phyloP scores from a whole-genome alignment of 2,797 vertebrate species.

The Darevskia mixta region DNA sequence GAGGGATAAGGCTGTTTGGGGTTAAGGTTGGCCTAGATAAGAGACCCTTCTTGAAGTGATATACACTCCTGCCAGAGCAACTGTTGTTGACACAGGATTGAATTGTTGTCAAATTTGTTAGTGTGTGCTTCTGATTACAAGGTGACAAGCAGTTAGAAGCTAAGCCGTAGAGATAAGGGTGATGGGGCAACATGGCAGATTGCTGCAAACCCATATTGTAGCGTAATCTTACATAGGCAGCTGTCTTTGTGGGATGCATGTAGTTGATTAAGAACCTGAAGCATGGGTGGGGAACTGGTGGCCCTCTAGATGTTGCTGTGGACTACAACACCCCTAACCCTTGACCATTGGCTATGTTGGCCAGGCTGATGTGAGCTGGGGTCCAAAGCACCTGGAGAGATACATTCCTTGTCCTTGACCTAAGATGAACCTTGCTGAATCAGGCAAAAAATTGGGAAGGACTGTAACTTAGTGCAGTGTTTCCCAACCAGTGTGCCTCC shows the following conservation, averaged over 20 bases:
- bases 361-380: not conserved
- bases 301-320: not conserved
- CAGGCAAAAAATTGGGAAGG: too few relatives aligned
- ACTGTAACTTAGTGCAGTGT: too few relatives aligned
- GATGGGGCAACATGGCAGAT: not conserved
- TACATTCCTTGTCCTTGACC: too few relatives aligned
- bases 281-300: not conserved
- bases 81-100: not conserved
- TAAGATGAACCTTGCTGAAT: too few relatives aligned
- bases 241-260: not conserved
- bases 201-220: not conserved
- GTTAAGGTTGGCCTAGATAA: not conserved
- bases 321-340: not conserved
- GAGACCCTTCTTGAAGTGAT: not conserved
- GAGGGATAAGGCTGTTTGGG: not conserved
- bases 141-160: not conserved
- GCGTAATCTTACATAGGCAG: not conserved
- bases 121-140: not conserved
- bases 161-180: not conserved
- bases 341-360: not conserved
- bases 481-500: too few relatives aligned
- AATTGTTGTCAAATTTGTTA: not conserved
- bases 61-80: not conserved
- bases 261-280: not conserved
- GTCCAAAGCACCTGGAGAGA: not conserved